phyloP scores from a whole-genome alignment of 2,113 vertebrate genomes.

The Tor tambroides region DNA sequence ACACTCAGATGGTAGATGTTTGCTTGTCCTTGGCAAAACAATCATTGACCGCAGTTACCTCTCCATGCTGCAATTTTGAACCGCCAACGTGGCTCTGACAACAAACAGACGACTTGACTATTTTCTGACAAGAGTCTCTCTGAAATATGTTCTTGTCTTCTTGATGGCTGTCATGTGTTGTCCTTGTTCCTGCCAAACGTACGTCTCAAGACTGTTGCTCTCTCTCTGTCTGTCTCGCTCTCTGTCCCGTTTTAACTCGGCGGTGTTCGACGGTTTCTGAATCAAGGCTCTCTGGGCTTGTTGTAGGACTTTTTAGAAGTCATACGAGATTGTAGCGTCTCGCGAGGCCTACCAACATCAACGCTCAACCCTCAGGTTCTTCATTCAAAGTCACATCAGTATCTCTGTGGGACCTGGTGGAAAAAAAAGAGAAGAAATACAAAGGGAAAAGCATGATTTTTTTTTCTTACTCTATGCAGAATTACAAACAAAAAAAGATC shows the following conservation, averaged over 20 bases:
- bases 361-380: slow-evolving; percentile 64
- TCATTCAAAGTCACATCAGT: slow-evolving; percentile 67
- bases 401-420: slow-evolving; percentile 28
- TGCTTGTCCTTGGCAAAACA: slow-evolving; percentile 34
- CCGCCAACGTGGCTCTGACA: slow-evolving; percentile 60
- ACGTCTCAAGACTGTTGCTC: slow-evolving; percentile 35
- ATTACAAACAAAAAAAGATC: slow-evolving; percentile 72
- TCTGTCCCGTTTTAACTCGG: slow-evolving; percentile 41
- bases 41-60: slow-evolving; percentile 3
- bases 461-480: slow-evolving; percentile 63
- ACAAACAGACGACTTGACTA: slow-evolving; percentile 57
- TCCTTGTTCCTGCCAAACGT: slow-evolving; percentile 45
- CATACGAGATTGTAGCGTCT: slow-evolving; percentile 59
- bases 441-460: slow-evolving; percentile 64
- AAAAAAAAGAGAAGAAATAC: slow-evolving; percentile 51
- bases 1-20: slow-evolving; percentile 9
- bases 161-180: slow-evolving; percentile 67
- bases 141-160: slow-evolving; percentile 67
- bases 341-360: slow-evolving; percentile 57
- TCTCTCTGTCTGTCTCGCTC: slow-evolving; percentile 53
- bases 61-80: slow-evolving; percentile 51
- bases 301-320: slow-evolving; percentile 75
- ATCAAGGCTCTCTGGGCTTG: slow-evolving; percentile 59
- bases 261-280: slow-evolving; percentile 58
- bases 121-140: slow-evolving; percentile 53